These are phyloP conservation scores for Chrysodeixis includens DNA, from an alignment of 2,888 invertebrate species.

Conservation along the genomic window DNA sequence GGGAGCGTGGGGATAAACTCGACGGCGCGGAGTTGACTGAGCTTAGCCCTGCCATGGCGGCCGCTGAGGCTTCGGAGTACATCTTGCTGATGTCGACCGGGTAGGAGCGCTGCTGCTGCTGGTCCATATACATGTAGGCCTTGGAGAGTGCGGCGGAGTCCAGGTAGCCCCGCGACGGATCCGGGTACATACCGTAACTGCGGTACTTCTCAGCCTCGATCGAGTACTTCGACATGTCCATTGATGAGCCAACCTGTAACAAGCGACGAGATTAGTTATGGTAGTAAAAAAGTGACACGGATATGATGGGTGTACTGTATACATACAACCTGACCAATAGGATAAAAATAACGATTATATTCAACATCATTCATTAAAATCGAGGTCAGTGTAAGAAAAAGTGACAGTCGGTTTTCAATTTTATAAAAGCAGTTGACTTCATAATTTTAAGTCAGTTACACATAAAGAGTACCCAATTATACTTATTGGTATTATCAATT, in stretches of 20 bases:
- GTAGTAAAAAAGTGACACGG: not conserved
- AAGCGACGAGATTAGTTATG: slow-evolving; percentile 53
- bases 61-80: slow-evolving; percentile 90
- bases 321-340: not conserved
- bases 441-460: not conserved
- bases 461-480: slow-evolving; percentile 17
- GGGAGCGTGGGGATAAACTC: slow-evolving; percentile 82
- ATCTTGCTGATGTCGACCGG: slow-evolving; percentile 91
- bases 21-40: slow-evolving; percentile 84
- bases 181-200: slow-evolving; percentile 93
- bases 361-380: not conserved
- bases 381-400: slow-evolving; percentile 3
- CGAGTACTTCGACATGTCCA: slow-evolving; percentile 94
- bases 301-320: not conserved
- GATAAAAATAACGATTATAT: not conserved
- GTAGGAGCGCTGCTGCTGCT: slow-evolving; percentile 87
- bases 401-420: not conserved
- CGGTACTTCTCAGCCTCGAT: slow-evolving; percentile 94
- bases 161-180: slow-evolving; percentile 92
- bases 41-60: slow-evolving; percentile 88
- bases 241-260: slow-evolving; percentile 92
- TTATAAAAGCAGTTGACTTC: not conserved
- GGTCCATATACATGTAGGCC: slow-evolving; percentile 94
- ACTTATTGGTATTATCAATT: slow-evolving; percentile 10
- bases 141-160: slow-evolving; percentile 93